A percentile compares a stretch with the other conserved stretches of the same genome.
Conservation (phyloP, 2,888 invertebrate genomes). For the Megalurothrips usitatus region DNA sequence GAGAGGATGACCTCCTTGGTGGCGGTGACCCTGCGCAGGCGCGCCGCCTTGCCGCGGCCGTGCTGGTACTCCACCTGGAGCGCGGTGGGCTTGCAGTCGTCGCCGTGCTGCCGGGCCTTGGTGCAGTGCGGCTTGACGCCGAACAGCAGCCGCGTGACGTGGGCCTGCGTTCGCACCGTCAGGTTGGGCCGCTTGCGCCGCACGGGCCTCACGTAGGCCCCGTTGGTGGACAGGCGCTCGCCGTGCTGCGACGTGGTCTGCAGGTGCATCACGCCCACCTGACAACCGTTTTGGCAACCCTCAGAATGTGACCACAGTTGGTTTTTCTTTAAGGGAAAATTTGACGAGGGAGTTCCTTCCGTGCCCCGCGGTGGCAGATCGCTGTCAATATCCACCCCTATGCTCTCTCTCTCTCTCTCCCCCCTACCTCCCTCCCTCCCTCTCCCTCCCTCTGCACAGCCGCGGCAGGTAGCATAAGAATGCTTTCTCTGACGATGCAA, state of each 20-base stretch:
- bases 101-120: constrained; percentile 34
- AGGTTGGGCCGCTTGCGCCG: constrained; percentile 51
- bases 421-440: no score
- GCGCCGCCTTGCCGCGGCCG: constrained; percentile 46
- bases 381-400: no score
- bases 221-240: constrained; percentile 57
- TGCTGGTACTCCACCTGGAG: constrained; percentile 51
- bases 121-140: constrained; percentile 49
- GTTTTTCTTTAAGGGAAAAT: no score
- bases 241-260: constrained; percentile 60
- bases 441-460: no score
- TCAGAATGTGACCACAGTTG: no score
- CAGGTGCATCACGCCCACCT: constrained; percentile 58
- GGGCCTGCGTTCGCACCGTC: constrained; percentile 51
- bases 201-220: constrained; percentile 63
- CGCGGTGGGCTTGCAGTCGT: constrained; percentile 42
- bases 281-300: constrained; percentile 38
- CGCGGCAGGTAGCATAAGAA: constrained; percentile 36
- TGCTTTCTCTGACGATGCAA: constrained; percentile 4
- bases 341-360: no score
- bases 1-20: constrained; percentile 60
- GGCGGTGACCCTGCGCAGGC: constrained; percentile 45
- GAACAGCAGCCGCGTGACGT: constrained; percentile 56
- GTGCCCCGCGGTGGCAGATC: no score
- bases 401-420: no score